These are phyloP conservation scores for Halesus radiatus DNA, from an alignment of 1,140 invertebrate genomes.

Conservation along the genomic window DNA sequence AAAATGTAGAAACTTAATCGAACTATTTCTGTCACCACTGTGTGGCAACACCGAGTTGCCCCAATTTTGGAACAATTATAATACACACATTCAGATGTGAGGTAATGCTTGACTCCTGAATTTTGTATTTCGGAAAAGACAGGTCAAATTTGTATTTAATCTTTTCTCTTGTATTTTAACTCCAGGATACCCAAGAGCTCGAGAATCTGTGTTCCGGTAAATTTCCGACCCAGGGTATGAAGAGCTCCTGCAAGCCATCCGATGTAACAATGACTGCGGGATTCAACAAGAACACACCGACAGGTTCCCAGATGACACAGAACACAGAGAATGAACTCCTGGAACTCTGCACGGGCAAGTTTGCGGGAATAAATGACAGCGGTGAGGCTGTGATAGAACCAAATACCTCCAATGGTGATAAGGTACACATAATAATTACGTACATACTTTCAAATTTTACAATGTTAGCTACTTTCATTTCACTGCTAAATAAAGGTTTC, in stretches of 20 bases:
- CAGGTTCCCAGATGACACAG: constrained; percentile 32
- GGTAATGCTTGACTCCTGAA: no score
- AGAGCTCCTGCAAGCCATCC: constrained; percentile 1
- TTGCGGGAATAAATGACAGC: constrained; percentile 55
- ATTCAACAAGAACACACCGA: background rate
- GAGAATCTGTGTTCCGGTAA: constrained; percentile 53
- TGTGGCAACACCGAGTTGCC: no score
- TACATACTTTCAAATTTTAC: no score
- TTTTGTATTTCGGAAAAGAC: no score
- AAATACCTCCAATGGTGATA: background rate
- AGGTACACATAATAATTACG: background rate
- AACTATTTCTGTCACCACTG: no score
- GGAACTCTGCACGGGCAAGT: constrained; percentile 67
- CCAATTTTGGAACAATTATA: no score
- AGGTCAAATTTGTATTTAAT: no score
- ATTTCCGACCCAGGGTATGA: constrained; percentile 35
- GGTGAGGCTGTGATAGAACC: background rate
- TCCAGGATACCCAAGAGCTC: constrained; percentile 52
- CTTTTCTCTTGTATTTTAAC: background rate
- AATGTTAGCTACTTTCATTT: no score
- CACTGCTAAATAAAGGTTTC: no score
- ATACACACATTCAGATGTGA: no score
- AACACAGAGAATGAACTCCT: constrained; percentile 62
- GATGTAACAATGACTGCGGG: constrained; percentile 6
- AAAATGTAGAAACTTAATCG: background rate